These are phyloP conservation scores for Macrophya alboannulata DNA, from an alignment of 2,888 invertebrate species.

Conservation along the genomic window DNA sequence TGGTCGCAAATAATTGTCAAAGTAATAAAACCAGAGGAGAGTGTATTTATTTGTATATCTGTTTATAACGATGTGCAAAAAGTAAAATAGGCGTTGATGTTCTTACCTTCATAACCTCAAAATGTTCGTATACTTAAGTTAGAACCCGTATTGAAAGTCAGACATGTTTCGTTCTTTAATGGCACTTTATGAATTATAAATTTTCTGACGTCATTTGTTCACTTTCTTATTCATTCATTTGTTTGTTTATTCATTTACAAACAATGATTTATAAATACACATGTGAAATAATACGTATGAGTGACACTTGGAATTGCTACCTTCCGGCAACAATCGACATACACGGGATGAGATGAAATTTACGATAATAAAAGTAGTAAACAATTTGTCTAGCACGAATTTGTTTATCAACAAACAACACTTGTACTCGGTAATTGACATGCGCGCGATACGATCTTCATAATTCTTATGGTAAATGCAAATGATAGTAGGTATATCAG, in stretches of 20 bases:
- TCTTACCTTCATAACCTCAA: conserved; percentile 52
- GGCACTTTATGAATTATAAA: background rate
- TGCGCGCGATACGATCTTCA: background rate
- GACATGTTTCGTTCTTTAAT: background rate
- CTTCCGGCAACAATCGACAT: background rate
- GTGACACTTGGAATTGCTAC: background rate
- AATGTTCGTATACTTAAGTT: background rate
- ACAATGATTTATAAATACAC: background rate
- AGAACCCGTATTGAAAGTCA: background rate
- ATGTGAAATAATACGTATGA: background rate
- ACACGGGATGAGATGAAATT: background rate
- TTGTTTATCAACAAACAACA: conserved; percentile 14
- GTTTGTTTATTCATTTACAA: background rate
- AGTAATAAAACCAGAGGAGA: background rate
- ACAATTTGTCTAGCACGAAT: background rate
- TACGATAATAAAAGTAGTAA: background rate
- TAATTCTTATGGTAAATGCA: background rate
- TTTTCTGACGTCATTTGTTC: background rate
- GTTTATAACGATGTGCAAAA: background rate
- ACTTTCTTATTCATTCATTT: background rate
- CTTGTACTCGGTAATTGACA: background rate
- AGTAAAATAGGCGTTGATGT: background rate
- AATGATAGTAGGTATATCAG: background rate
- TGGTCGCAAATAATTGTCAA: background rate
- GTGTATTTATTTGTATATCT: background rate